phyloP scores from a whole-genome alignment of 1,140 invertebrate species.

The Drosophila sproati region DNA sequence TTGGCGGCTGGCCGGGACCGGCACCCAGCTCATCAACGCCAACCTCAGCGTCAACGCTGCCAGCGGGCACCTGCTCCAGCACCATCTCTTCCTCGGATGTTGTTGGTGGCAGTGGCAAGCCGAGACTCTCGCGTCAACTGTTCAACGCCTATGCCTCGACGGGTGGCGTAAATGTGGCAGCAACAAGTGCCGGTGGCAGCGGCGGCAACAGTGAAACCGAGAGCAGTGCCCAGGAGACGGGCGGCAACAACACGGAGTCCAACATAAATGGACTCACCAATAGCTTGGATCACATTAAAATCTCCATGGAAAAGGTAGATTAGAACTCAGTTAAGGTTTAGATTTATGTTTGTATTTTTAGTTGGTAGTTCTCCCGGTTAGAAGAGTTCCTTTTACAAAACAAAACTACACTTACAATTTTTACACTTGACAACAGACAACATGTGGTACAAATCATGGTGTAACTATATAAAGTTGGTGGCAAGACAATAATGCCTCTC shows the following conservation, averaged over 20 bases:
- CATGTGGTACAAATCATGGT: no score
- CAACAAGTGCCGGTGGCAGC: constrained; percentile 48
- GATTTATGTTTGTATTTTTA: constrained; percentile 1
- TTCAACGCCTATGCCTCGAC: constrained; percentile 53
- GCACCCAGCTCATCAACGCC: constrained; percentile 34
- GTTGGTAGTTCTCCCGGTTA: constrained; percentile 35
- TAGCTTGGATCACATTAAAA: constrained; percentile 70
- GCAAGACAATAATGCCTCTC: no score
- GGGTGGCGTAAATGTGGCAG: constrained; percentile 13
- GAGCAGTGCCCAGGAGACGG: constrained; percentile 67
- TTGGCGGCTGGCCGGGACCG: constrained; percentile 58
- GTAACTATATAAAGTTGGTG: no score
- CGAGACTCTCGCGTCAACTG: constrained; percentile 60
- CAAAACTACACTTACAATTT: constrained; percentile 5
- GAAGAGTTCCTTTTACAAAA: constrained; percentile 20
- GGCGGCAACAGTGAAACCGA: constrained; percentile 71
- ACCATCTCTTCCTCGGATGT: background rate
- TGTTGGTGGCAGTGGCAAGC: constrained; percentile 56
- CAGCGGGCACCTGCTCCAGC: background rate
- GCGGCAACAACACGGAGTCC: constrained; percentile 28
- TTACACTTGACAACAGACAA: background rate
- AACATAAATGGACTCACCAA: constrained; percentile 73
- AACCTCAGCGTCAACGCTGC: background rate
- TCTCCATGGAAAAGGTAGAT: constrained; percentile 75
- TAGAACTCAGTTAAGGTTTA: constrained; percentile 16